Evolutionary conservation across 2,113 vertebrate genomes (phyloP).

Genomic region (Peucedramus taeniatus): DNA sequence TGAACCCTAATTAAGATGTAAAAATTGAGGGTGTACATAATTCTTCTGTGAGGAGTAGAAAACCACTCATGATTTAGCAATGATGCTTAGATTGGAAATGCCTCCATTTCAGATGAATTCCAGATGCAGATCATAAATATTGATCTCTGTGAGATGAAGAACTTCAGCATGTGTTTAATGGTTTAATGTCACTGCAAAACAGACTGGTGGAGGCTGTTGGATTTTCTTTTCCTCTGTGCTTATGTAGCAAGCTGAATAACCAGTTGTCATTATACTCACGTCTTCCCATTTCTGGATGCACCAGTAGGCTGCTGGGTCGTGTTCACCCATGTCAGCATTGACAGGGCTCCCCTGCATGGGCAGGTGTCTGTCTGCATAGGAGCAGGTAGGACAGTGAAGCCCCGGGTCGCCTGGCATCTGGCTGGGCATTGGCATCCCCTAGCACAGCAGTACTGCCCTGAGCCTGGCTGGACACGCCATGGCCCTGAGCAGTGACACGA

Average conservation of each 20-base stretch:
- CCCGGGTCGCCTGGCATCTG: accelerated
- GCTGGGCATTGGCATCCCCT: not conserved
- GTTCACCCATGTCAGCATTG: accelerated
- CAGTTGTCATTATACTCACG: too few relatives aligned
- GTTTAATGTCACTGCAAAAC: not conserved
- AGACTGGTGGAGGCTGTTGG: not conserved
- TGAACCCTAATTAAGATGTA: not conserved
- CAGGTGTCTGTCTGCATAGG: not conserved
- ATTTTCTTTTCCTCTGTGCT: not conserved
- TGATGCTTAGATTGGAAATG: slow-evolving; percentile 2
- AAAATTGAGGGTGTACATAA: not conserved
- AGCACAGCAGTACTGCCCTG: accelerated
- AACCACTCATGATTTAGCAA: not conserved
- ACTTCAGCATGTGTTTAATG: not conserved
- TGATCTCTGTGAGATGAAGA: slow-evolving; percentile 19
- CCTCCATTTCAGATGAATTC: slow-evolving; percentile 31
- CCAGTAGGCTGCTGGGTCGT: accelerated
- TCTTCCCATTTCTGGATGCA: accelerated
- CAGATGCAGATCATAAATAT: slow-evolving; percentile 42
- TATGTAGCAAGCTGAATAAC: not conserved
- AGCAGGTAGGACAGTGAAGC: not conserved
- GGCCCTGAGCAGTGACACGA: accelerated
- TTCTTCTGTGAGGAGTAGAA: not conserved
- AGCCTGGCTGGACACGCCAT: accelerated
- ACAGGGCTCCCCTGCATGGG: accelerated